Evolutionary conservation across 1,140 invertebrate species (phyloP), one percentile per base, ranked within the genome.

Genomic region (Pseudomyrmex sp.): DNA sequence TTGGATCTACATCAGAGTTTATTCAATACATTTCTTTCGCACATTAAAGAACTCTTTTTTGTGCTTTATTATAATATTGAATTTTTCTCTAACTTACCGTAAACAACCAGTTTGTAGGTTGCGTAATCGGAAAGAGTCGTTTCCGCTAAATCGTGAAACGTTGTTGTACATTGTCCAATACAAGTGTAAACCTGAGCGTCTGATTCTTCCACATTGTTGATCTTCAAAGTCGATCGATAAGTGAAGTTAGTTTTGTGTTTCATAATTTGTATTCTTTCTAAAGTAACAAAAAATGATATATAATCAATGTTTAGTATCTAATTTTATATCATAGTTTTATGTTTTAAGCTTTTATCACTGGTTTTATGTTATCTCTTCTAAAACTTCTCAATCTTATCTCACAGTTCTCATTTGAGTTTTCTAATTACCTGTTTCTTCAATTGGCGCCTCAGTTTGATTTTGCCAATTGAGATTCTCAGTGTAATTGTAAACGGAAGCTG

Each of bases 401-500:
- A 35, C 35, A 35, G 35, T 35, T 0, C 35, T 26, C 0, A 20
- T 26, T 48, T 62, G 4, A 10, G 23, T 74, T 35, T 0, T 74
- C 58, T 12, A 5, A 50, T 89, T 89, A 91, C 76, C 86, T 77
- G 66, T 56, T 82, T 85, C 70, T 5, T 12, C 4, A 13, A 90
- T 50, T 7, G 68, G 35, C 8, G 15, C 18, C 5, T 86, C 23
- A 18, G 80, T 61, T 2, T 83, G 65, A 23, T 91, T 69, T 20
- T 83, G 89, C 95, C 95, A 96, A 35, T 85, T 61, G 12, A 96
- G 82, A 2, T 92, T 79, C 26, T 91, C 83, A 5, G 93, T 92
- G 54, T 94, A 96, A 86, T 95, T 95, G 72, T 96, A 95, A 35
- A 94, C 91, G 2, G 95, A 94, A 2, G 95, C 96, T 4, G 93